phyloP scores from a whole-genome alignment of 2,888 invertebrate species.

The Automeris io region DNA sequence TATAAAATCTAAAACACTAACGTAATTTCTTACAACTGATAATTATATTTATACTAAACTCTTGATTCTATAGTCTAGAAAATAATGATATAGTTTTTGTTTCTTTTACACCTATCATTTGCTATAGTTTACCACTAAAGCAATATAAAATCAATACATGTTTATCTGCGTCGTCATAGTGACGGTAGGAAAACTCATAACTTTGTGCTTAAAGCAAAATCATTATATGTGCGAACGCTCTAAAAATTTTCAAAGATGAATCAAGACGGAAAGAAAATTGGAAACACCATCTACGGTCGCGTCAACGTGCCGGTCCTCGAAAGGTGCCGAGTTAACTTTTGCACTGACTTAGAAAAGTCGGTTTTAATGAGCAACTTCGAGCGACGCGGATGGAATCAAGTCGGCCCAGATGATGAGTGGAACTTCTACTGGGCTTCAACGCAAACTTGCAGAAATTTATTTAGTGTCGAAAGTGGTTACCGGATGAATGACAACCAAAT shows the following conservation, averaged over 20 bases:
- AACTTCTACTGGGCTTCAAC: constrained; percentile 97
- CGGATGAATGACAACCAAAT: constrained; percentile 88
- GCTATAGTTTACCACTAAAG: no score
- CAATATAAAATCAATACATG: constrained; percentile 49
- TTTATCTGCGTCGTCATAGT: constrained; percentile 62
- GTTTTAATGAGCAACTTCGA: constrained; percentile 50
- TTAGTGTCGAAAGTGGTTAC: constrained; percentile 72
- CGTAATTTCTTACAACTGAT: no score
- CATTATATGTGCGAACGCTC: constrained; percentile 35
- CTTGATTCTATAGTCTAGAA: no score
- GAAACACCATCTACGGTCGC: constrained; percentile 64
- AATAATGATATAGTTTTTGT: no score
- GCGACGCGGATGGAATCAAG: constrained; percentile 83
- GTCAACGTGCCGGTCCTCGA: constrained; percentile 55
- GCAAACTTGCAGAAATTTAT: constrained; percentile 91
- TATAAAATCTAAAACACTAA: no score
- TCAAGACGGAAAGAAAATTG: constrained; percentile 49
- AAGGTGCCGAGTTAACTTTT: constrained; percentile 63
- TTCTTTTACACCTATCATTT: no score
- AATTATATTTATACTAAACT: no score
- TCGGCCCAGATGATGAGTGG: constrained; percentile 93
- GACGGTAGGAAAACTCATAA: constrained; percentile 44
- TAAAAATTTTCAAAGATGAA: constrained; percentile 33
- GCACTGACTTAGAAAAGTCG: constrained; percentile 49
- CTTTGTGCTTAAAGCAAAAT: constrained; percentile 38